These are phyloP conservation scores for Drosophila anomelani DNA, from an alignment of 2,888 invertebrate species.

Conservation along the genomic window DNA sequence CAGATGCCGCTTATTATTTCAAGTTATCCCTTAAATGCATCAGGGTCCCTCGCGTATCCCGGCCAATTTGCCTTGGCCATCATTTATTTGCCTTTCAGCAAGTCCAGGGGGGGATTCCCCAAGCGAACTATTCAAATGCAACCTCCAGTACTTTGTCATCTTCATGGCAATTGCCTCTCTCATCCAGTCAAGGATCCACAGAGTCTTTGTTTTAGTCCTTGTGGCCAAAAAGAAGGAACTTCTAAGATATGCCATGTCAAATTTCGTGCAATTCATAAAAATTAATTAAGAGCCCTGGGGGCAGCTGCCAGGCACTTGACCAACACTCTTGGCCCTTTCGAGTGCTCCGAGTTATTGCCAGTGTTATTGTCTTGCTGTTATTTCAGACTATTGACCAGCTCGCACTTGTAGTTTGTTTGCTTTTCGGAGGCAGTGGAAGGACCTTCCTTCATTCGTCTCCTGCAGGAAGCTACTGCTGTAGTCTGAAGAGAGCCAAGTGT, in stretches of 20 bases:
- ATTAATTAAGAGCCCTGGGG: slow-evolving; percentile 72
- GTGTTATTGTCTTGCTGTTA: slow-evolving; percentile 78
- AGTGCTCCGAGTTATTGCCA: slow-evolving; percentile 69
- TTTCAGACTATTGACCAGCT: slow-evolving; percentile 79
- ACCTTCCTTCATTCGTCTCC: neutral
- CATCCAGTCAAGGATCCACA: slow-evolving; percentile 25
- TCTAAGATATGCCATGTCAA: slow-evolving; percentile 42
- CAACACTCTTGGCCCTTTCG: slow-evolving; percentile 46
- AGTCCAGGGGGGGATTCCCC: neutral
- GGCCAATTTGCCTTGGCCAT: slow-evolving; percentile 5
- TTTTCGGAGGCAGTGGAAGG: slow-evolving; percentile 25
- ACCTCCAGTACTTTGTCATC: slow-evolving; percentile 38
- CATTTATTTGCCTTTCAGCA: slow-evolving; percentile 24
- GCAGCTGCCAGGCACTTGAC: slow-evolving; percentile 70
- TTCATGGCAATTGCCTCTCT: slow-evolving; percentile 30
- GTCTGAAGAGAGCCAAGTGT: slow-evolving; percentile 33
- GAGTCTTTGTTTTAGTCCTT: slow-evolving; percentile 41
- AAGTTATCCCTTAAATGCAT: neutral
- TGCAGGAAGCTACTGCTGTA: slow-evolving; percentile 4
- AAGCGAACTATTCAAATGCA: slow-evolving; percentile 17
- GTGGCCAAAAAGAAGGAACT: slow-evolving; percentile 61
- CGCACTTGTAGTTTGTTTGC: slow-evolving; percentile 72
- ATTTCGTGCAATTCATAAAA: slow-evolving; percentile 75
- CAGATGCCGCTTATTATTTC: neutral
- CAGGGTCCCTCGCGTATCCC: neutral